phyloP scores from a whole-genome alignment of 2,797 vertebrate species.

The Erethizon dorsatum region DNA sequence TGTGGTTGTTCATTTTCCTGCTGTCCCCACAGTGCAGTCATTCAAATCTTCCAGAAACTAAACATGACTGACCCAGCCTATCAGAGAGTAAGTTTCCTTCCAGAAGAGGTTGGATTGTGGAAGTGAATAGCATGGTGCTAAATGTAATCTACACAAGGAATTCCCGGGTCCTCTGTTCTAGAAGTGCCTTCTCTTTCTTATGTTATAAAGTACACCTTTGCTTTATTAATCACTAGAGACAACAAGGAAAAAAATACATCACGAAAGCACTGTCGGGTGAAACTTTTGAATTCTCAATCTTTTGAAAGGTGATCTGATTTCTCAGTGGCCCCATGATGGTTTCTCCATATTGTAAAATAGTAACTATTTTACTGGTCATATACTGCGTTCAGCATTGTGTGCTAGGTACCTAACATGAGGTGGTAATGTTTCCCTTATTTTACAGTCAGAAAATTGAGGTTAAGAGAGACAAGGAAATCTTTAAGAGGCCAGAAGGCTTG shows the following conservation, averaged over 20 bases:
- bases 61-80: background rate
- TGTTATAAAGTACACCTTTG: background rate
- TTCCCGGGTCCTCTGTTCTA: background rate
- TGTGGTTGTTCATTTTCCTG: constrained; percentile 24
- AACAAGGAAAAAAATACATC: background rate
- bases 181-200: background rate
- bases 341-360: constrained; percentile 11
- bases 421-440: background rate
- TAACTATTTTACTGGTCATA: background rate
- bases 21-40: background rate
- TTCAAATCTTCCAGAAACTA: background rate
- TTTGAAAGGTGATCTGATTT: constrained; percentile 12
- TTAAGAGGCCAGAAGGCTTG: background rate
- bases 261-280: constrained; percentile 14
- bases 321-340: background rate
- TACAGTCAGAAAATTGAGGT: background rate
- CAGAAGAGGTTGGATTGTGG: background rate
- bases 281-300: constrained; percentile 9
- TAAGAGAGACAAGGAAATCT: background rate
- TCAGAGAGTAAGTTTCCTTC: background rate
- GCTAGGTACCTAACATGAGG: background rate
- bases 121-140: background rate
- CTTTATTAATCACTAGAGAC: constrained; percentile 33
- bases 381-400: background rate
- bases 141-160: background rate